Percentiles rank a stretch among this genome's conserved stretches.
phyloP scores from a whole-genome alignment of 64 coral and sea anemone genomes.

The Trachythela sp. region DNA sequence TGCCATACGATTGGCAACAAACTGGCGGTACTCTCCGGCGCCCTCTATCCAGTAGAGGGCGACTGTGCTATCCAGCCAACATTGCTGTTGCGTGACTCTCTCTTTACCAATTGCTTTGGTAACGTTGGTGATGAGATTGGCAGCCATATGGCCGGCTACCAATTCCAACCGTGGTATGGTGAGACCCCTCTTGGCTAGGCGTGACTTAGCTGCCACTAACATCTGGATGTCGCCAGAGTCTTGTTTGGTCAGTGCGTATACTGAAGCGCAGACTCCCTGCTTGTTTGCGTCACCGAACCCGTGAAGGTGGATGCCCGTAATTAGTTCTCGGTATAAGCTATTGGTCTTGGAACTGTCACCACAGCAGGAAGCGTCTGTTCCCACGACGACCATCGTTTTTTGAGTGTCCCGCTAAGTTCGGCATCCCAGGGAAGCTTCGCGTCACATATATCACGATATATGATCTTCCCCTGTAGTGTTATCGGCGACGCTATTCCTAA shows the following conservation, averaged over 20 bases:
- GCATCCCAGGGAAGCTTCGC: background rate
- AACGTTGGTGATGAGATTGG: background rate
- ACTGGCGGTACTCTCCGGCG: too few species aligned
- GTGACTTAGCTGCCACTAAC: background rate
- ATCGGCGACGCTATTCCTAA: background rate
- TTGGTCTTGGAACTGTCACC: background rate
- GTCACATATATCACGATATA: background rate
- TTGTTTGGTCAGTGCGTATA: background rate
- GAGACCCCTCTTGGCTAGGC: background rate
- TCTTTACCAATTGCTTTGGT: background rate
- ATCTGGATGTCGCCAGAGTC: background rate
- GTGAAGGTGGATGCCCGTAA: background rate
- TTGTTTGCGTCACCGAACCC: background rate
- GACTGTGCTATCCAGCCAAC: background rate
- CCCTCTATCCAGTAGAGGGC: background rate
- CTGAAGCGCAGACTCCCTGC: background rate
- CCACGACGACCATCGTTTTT: background rate
- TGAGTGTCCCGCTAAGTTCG: background rate
- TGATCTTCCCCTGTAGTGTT: too few species aligned
- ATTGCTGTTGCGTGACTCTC: background rate
- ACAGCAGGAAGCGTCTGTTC: too few species aligned
- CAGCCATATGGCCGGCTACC: background rate
- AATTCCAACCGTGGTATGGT: background rate
- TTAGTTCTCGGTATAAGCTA: background rate
- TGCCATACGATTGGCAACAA: too few species aligned